phyloP scores from a whole-genome alignment of 2,797 vertebrate genomes.

The Neopelma chrysocephalum region DNA sequence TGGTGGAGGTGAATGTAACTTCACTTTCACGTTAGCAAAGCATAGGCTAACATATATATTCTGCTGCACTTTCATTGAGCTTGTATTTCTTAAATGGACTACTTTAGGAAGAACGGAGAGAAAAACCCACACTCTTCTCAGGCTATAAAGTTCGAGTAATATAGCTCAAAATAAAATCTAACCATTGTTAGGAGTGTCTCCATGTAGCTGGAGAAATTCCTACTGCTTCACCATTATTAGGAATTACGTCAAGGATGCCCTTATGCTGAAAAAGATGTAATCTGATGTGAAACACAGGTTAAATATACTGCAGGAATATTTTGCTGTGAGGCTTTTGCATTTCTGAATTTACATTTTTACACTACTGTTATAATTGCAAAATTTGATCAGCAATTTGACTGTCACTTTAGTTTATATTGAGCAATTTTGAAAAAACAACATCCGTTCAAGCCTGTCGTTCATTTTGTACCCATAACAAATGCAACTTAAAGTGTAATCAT shows the following conservation, averaged over 20 bases:
- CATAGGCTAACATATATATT: neutral
- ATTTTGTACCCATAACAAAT: conserved; percentile 27
- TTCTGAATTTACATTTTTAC: conserved; percentile 54
- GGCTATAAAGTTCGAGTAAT: neutral
- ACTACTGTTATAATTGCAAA: conserved; percentile 16
- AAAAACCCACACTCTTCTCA: neutral
- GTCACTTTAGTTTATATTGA: conserved; percentile 52
- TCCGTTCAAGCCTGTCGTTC: conserved; percentile 43
- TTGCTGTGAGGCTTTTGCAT: neutral
- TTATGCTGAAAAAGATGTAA: neutral
- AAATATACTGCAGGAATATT: neutral
- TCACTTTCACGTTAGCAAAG: neutral
- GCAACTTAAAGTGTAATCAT: conserved; percentile 7
- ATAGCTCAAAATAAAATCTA: neutral
- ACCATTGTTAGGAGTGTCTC: neutral
- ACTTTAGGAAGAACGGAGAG: neutral
- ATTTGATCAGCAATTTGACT: conserved; percentile 59
- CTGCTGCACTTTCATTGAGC: neutral
- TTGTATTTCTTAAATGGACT: neutral
- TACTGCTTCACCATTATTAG: neutral
- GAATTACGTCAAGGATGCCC: neutral
- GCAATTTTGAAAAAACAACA: conserved; percentile 41
- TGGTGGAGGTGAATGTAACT: neutral
- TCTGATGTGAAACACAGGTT: neutral
- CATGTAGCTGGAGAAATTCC: neutral